These are phyloP conservation scores for Myrmecophaga tridactyla DNA, from an alignment of 2,113 vertebrate species.

Conservation along the genomic window DNA sequence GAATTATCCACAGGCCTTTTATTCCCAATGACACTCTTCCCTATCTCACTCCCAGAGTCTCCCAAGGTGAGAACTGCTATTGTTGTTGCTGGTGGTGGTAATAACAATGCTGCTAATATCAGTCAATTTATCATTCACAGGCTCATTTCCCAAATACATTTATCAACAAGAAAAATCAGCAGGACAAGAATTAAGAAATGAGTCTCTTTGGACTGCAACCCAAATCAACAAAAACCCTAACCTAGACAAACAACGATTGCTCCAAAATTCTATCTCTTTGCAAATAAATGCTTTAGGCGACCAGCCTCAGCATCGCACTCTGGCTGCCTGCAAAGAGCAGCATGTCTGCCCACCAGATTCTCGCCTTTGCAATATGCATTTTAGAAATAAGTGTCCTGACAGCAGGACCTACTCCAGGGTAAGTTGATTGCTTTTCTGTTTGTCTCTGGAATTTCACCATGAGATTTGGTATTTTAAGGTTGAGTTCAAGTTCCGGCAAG, in stretches of 20 bases:
- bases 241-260: not conserved
- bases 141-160: not conserved
- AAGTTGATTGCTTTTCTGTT: constrained; percentile 35
- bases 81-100: not conserved
- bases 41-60: not conserved
- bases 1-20: not conserved
- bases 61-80: not conserved
- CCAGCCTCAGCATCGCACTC: not conserved
- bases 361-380: constrained; percentile 57
- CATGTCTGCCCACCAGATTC: not conserved
- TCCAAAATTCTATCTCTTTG: constrained; percentile 48
- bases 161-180: not conserved
- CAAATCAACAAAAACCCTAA: not conserved
- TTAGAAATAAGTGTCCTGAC: not conserved
- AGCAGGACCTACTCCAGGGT: constrained; percentile 62
- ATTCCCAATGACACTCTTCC: accelerated
- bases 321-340: not conserved
- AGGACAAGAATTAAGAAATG: constrained; percentile 27
- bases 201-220: constrained; percentile 44
- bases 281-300: constrained; percentile 68
- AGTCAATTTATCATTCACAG: not conserved
- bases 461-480: not conserved
- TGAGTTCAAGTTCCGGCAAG: not conserved
- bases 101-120: not conserved
- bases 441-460: not conserved